Percentiles rank a stretch among this genome's conserved stretches.
phyloP scores from a whole-genome alignment of 1,140 invertebrate species.

The Gonioctena quinquepunctata region DNA sequence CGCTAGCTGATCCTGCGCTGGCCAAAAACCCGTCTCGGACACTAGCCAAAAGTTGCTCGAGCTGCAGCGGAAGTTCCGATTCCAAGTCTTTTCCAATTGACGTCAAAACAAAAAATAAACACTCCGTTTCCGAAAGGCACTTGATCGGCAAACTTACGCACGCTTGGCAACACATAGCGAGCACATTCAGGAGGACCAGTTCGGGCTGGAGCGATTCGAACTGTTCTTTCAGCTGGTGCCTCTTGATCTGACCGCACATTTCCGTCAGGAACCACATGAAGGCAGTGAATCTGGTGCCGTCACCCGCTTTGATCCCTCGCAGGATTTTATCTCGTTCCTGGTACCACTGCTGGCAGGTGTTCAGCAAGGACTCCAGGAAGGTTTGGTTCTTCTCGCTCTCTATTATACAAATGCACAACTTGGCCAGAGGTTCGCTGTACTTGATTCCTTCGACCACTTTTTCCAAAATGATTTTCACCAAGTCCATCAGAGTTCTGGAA shows the following conservation, averaged over 20 bases:
- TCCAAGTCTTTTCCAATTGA: conserved; percentile 85
- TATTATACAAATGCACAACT: conserved; percentile 81
- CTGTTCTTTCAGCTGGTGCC: conserved; percentile 70
- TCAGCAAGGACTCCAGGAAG: conserved; percentile 84
- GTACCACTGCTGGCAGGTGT: conserved; percentile 88
- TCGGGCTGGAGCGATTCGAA: conserved; percentile 72
- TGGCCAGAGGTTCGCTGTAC: conserved; percentile 78
- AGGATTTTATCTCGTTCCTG: conserved; percentile 76
- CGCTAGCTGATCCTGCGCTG: conserved; percentile 65
- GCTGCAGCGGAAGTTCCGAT: conserved; percentile 73
- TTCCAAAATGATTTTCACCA: conserved; percentile 78
- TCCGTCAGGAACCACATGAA: conserved; percentile 88
- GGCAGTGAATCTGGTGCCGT: conserved; percentile 72
- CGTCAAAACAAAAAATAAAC: conserved; percentile 83
- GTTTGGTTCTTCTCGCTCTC: conserved; percentile 85
- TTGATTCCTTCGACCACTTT: conserved; percentile 77
- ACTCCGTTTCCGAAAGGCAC: conserved; percentile 79
- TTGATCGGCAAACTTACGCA: conserved; percentile 79
- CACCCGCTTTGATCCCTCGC: conserved; percentile 58
- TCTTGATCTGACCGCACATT: conserved; percentile 84
- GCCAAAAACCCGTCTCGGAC: conserved; percentile 85
- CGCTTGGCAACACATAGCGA: conserved; percentile 83
- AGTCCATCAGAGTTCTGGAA: conserved; percentile 79
- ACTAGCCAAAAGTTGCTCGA: conserved; percentile 74
- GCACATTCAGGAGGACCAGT: conserved; percentile 74